These are phyloP conservation scores for Nanorana parkeri DNA, from an alignment of 2,113 vertebrate genomes.

Conservation along the genomic window DNA sequence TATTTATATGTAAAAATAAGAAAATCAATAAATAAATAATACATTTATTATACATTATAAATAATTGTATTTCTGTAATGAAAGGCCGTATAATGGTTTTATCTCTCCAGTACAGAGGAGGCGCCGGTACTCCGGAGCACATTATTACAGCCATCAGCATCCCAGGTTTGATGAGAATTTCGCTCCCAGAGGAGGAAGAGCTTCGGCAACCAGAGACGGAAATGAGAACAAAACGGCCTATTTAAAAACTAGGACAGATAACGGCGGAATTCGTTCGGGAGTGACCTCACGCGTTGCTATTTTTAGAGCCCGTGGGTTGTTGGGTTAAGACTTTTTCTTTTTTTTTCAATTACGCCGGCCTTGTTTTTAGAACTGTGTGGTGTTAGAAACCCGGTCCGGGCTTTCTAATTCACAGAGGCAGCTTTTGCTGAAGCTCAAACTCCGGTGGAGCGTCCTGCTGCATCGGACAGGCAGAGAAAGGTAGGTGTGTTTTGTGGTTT, in stretches of 20 bases:
- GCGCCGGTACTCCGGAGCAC: not conserved
- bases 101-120: not conserved
- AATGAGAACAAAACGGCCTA: slow-evolving; percentile 60
- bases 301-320: slow-evolving; percentile 10
- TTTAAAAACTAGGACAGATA: slow-evolving; percentile 66
- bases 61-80: no score
- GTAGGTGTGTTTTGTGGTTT: no score
- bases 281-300: slow-evolving; percentile 36
- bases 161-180: slow-evolving; percentile 53
- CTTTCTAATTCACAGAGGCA: no score
- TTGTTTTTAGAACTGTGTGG: not conserved
- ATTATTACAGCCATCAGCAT: slow-evolving; percentile 44
- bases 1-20: no score
- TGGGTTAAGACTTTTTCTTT: slow-evolving; percentile 38
- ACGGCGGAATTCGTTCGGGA: slow-evolving; percentile 3
- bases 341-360: not conserved
- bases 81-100: not conserved
- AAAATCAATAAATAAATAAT: no score
- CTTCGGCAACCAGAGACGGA: slow-evolving; percentile 28
- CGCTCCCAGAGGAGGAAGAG: slow-evolving; percentile 58
- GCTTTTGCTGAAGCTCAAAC: no score
- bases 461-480: no score
- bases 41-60: no score
- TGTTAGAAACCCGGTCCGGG: no score
- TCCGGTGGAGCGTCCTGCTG: no score